Percentiles rank a stretch among this genome's conserved stretches.
phyloP scores from a whole-genome alignment of 2,113 vertebrate genomes.

The Zosterops japonicus region DNA sequence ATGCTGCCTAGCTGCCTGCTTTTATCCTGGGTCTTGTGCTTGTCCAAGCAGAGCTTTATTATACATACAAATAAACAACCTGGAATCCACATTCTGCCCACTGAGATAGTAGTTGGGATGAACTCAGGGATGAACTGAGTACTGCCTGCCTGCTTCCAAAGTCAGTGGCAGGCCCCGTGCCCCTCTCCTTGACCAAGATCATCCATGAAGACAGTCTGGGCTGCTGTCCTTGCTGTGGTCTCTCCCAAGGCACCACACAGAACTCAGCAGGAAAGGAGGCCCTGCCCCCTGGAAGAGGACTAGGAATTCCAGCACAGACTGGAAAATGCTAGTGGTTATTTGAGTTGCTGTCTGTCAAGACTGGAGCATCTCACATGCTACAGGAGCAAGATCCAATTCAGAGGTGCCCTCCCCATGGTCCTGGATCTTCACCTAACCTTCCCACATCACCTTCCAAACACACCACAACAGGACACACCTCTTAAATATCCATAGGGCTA shows the following conservation, averaged over 20 bases:
- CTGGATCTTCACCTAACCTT: background rate
- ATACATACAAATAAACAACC: background rate
- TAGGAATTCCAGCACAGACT: background rate
- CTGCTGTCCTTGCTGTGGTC: background rate
- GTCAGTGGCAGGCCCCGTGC: background rate
- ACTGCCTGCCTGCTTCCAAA: background rate
- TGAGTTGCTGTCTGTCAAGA: background rate
- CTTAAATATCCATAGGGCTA: background rate
- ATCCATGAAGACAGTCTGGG: background rate
- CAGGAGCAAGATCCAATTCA: background rate
- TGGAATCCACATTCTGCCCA: background rate
- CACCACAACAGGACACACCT: rapidly evolving
- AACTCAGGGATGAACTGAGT: background rate
- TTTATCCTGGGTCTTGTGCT: background rate
- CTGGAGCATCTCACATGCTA: background rate
- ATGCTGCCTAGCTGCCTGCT: background rate
- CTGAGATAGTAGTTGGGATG: background rate
- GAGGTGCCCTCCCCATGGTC: background rate
- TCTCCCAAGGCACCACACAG: background rate
- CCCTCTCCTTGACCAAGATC: background rate
- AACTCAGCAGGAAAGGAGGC: background rate
- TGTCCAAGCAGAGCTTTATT: background rate
- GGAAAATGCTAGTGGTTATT: background rate
- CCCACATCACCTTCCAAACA: background rate
- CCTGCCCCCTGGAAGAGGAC: background rate